phyloP scores from a whole-genome alignment of 1,140 invertebrate species.

The Drosophila trapezifrons region DNA sequence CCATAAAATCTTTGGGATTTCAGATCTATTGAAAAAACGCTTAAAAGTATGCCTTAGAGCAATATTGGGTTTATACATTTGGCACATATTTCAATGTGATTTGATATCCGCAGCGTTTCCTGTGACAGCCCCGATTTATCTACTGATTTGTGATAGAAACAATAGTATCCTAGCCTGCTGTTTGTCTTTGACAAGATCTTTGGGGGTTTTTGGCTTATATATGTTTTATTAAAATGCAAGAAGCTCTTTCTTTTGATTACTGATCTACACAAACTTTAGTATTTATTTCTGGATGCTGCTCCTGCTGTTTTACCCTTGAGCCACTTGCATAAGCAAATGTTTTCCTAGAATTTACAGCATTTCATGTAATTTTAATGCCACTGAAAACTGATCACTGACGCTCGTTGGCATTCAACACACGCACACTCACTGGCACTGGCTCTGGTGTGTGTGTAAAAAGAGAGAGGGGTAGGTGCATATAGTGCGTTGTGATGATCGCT shows the following conservation, averaged over 20 bases:
- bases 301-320: constrained; percentile 58
- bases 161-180: too few relatives aligned
- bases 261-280: neutral
- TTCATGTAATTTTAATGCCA: constrained; percentile 60
- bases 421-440: constrained; percentile 22
- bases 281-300: neutral
- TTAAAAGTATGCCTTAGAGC: too few relatives aligned
- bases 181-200: neutral
- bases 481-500: constrained; percentile 44
- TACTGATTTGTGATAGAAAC: too few relatives aligned
- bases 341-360: constrained; percentile 75
- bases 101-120: too few relatives aligned
- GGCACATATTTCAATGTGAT: too few relatives aligned
- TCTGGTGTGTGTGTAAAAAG: constrained; percentile 2
- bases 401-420: constrained; percentile 68
- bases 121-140: too few relatives aligned
- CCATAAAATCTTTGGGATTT: too few relatives aligned
- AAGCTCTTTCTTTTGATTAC: neutral
- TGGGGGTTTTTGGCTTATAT: neutral
- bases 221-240: neutral
- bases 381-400: constrained; percentile 64
- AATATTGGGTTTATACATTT: too few relatives aligned
- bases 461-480: constrained; percentile 4
- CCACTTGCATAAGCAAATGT: constrained; percentile 66
- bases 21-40: too few relatives aligned